A percentile compares a stretch with the other conserved stretches of the same genome.
Conservation (phyloP, 2,113 vertebrate genomes). For the Grammomys surdaster region DNA sequence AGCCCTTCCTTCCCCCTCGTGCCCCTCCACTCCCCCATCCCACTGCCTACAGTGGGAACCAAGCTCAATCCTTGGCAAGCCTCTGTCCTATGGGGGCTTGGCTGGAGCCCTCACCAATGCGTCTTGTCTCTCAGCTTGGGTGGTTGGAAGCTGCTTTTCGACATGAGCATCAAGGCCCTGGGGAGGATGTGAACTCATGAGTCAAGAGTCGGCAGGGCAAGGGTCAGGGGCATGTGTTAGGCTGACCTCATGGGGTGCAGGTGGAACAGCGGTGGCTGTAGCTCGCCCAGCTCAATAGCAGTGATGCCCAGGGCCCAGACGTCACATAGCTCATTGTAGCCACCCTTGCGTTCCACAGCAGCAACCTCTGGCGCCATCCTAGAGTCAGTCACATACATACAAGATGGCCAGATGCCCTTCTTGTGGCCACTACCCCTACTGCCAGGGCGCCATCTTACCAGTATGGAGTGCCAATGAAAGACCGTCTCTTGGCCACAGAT, state of each 20-base stretch:
- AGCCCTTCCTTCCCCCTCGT: background rate
- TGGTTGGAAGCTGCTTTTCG: conserved; percentile 94
- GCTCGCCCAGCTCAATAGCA: conserved; percentile 92
- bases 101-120: conserved; percentile 87
- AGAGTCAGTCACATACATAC: background rate
- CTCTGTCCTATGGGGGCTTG: background rate
- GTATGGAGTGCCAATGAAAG: conserved; percentile 93
- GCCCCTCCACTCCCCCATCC: background rate
- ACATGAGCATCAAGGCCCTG: conserved; percentile 95
- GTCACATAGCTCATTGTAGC: conserved; percentile 94
- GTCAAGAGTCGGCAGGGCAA: conserved; percentile 74
- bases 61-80: background rate
- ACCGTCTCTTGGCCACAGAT: conserved; percentile 91
- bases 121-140: conserved; percentile 92
- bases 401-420: background rate
- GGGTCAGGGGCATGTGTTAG: background rate
- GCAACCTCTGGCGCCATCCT: conserved; percentile 96
- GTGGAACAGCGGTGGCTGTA: conserved; percentile 93
- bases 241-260: conserved; percentile 93
- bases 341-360: conserved; percentile 94
- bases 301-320: conserved; percentile 95
- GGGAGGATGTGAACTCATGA: conserved; percentile 58
- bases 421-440: background rate
- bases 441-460: conserved; percentile 84
- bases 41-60: background rate